A percentile compares a stretch with the other conserved stretches of the same genome.
Conservation (phyloP, 2,888 invertebrate species). For the Drosophila parthenogenetica region DNA sequence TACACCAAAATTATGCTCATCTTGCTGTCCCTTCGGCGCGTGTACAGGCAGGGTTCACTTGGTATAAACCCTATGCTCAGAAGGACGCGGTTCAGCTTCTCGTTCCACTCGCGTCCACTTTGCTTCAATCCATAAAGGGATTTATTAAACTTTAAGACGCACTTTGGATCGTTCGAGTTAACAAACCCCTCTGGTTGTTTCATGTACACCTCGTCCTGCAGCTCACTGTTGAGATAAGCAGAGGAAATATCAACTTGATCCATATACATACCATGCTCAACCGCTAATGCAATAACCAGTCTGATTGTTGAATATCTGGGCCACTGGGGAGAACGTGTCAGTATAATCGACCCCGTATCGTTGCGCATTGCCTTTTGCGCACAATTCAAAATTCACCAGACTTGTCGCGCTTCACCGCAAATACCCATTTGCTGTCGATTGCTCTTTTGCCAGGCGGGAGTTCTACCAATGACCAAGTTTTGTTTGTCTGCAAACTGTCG, state of each 20-base stretch:
- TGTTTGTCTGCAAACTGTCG: too few species aligned
- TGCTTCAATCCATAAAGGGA: constrained; percentile 62
- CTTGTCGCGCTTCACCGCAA: too few species aligned
- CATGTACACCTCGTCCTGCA: constrained; percentile 52
- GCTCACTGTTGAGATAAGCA: constrained; percentile 32
- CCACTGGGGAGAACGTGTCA: too few species aligned
- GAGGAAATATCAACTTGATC: constrained; percentile 30
- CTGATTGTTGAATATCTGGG: too few species aligned
- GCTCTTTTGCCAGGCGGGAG: too few species aligned
- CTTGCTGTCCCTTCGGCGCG: too few species aligned
- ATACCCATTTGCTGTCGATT: too few species aligned
- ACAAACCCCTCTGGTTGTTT: constrained; percentile 41
- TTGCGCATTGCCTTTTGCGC: too few species aligned
- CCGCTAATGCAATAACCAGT: constrained; percentile 54
- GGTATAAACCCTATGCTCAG: constrained; percentile 39
- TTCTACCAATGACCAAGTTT: too few species aligned
- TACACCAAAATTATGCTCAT: too few species aligned
- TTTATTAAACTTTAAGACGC: constrained; percentile 46
- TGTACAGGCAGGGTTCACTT: constrained; percentile 5
- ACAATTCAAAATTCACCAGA: too few species aligned
- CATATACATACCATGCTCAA: constrained; percentile 42
- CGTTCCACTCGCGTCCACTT: constrained; percentile 56
- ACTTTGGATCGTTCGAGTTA: constrained; percentile 6
- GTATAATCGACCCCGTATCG: too few species aligned
- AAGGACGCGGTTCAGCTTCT: constrained; percentile 44